Evolutionary conservation across 2,113 vertebrate species (phyloP), one percentile per base, ranked within the genome.

Genomic region (Echinops telfairi): DNA sequence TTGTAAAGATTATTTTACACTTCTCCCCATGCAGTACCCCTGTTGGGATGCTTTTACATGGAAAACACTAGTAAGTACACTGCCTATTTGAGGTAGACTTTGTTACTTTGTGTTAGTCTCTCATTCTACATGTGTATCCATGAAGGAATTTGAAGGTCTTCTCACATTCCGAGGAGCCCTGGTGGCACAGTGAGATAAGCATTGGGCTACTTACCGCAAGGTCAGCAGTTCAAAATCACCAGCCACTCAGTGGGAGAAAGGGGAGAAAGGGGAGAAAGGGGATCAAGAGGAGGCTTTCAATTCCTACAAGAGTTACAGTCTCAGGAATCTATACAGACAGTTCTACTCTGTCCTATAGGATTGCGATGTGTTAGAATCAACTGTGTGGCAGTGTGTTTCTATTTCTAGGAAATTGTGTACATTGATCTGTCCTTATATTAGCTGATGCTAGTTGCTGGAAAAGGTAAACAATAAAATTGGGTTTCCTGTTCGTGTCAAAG

Each of bases 111-210:
- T 78, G 80, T 76, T 81, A 90, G 12, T 70, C 73, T 89, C 16
- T 82, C 36, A 76, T 85, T 85, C 17, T 83, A 57, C 38, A 70
- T 93, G 82, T 89, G 76, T 86, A 36, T 60, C 38, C 53, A 75
- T 82, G 47, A 92, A 84, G 16, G 83, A 85, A 87, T 92, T 20
- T 68, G 19, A 73, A 91, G 22, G 19, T 82, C 31, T 83, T 93
- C 88, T 86, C 2, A 57, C 47, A 40, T 40, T 53, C 47, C 10
- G 47, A 53, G 47, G 47, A 53, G 47, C 47, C 47, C 47, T 53
- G 47, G 47, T 53, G 47, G 47, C 12, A 9, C 47, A 53, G 47
- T 10, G 47, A 53, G 47, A 4, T 53, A 53, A 53, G 47, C 47
- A 53, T 53, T 10, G 47, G 47, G 47, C 47, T 53, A 2, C 47